Conservation (phyloP, 2,113 vertebrate genomes). For the Oenanthe oenanthe region DNA sequence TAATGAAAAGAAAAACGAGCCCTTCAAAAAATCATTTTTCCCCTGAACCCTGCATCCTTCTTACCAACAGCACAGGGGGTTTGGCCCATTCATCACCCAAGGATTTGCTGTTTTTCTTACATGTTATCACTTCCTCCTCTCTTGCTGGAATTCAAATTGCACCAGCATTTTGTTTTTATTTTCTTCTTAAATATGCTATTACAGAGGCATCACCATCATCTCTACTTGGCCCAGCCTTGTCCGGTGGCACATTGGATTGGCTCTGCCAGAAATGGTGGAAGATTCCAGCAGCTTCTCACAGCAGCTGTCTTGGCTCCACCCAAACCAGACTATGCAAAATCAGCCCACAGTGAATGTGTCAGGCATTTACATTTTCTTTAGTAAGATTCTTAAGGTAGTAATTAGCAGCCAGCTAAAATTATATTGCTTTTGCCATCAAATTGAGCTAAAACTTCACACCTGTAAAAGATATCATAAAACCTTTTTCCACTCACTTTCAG, state of each 20-base stretch:
- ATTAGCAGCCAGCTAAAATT: neutral
- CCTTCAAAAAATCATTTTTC: neutral
- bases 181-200: too few relatives aligned
- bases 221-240: too few relatives aligned
- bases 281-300: neutral
- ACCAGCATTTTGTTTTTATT: neutral
- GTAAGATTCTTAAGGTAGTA: neutral
- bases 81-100: neutral
- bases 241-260: accelerated
- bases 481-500: neutral
- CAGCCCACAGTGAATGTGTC: neutral
- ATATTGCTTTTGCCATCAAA: neutral
- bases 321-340: neutral
- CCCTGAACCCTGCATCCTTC: accelerated
- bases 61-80: accelerated
- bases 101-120: neutral
- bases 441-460: neutral
- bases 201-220: neutral
- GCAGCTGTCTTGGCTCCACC: accelerated
- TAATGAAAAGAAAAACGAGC: neutral
- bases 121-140: neutral
- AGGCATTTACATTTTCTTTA: neutral
- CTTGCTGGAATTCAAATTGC: neutral
- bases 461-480: neutral
- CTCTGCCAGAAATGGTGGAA: neutral